Conservation (phyloP, 2,797 vertebrate species). For the Peromyscus aztecus region DNA sequence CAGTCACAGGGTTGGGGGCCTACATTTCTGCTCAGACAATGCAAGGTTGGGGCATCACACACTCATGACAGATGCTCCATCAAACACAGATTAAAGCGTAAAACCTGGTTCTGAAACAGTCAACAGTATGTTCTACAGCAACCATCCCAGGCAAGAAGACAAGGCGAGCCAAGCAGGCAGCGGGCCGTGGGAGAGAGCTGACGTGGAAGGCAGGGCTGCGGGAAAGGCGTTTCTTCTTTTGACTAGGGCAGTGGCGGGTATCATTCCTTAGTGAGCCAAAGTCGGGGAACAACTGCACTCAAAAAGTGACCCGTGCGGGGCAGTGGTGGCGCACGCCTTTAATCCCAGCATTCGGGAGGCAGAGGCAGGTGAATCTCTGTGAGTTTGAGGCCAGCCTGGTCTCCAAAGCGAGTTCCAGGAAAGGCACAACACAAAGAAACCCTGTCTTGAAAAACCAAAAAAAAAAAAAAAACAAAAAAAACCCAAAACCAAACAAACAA, state of each 20-base stretch:
- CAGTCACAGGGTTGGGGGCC: too few species aligned
- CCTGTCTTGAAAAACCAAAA: too few species aligned
- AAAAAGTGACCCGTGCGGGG: neutral
- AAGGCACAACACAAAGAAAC: too few species aligned
- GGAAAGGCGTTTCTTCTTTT: neutral
- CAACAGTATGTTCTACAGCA: rapidly evolving
- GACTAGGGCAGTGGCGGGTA: neutral
- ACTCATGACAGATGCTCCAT: neutral
- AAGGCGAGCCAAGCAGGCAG: neutral
- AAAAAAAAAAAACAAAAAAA: too few species aligned
- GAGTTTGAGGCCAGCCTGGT: too few species aligned
- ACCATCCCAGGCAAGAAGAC: too few species aligned
- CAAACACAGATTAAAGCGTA: neutral
- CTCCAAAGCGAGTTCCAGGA: too few species aligned
- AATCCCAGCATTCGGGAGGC: too few species aligned
- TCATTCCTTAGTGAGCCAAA: neutral
- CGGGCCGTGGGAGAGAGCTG: neutral
- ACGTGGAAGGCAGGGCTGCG: neutral
- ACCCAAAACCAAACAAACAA: too few species aligned
- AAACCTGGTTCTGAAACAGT: neutral
- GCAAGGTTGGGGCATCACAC: neutral
- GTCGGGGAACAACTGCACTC: neutral
- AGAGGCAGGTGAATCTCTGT: too few species aligned
- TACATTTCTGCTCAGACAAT: neutral
- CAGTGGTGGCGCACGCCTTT: too few species aligned